Evolutionary conservation across 2,888 invertebrate species (phyloP).

Genomic region (Gymnosoma rotundatum): DNA sequence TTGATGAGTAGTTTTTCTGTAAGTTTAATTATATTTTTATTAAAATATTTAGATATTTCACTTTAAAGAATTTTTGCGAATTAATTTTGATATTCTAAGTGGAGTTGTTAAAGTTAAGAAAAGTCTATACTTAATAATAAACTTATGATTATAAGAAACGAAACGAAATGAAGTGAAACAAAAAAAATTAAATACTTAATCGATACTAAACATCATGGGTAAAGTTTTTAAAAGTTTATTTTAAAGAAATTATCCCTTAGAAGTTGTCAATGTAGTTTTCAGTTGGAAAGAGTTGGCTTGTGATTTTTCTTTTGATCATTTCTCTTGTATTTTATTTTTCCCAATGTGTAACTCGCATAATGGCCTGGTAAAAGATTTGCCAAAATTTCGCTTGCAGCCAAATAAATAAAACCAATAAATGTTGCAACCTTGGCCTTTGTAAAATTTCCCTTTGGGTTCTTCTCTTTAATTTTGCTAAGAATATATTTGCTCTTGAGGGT

Average conservation of each 20-base stretch:
- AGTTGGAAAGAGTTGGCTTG: not conserved
- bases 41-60: constrained; percentile 52
- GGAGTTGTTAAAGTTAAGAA: constrained; percentile 29
- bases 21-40: constrained; percentile 69
- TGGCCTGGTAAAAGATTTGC: constrained; percentile 77
- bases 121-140: constrained; percentile 72
- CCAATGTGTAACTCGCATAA: constrained; percentile 75
- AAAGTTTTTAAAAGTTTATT: constrained; percentile 13
- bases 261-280: too few relatives aligned
- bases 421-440: constrained; percentile 80
- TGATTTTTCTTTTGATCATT: not conserved
- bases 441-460: constrained; percentile 78
- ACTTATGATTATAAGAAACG: constrained; percentile 63
- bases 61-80: constrained; percentile 42
- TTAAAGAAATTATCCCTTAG: not conserved
- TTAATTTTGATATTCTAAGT: constrained; percentile 30
- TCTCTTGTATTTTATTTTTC: constrained; percentile 37
- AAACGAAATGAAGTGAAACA: constrained; percentile 21
- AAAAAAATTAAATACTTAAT: constrained; percentile 8
- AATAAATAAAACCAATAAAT: constrained; percentile 77
- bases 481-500: constrained; percentile 65
- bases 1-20: constrained; percentile 60
- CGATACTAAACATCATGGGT: constrained; percentile 48
- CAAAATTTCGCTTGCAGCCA: constrained; percentile 80
- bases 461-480: constrained; percentile 76